phyloP scores from a whole-genome alignment of 2,797 vertebrate species.

The Urophycis tenuis region DNA sequence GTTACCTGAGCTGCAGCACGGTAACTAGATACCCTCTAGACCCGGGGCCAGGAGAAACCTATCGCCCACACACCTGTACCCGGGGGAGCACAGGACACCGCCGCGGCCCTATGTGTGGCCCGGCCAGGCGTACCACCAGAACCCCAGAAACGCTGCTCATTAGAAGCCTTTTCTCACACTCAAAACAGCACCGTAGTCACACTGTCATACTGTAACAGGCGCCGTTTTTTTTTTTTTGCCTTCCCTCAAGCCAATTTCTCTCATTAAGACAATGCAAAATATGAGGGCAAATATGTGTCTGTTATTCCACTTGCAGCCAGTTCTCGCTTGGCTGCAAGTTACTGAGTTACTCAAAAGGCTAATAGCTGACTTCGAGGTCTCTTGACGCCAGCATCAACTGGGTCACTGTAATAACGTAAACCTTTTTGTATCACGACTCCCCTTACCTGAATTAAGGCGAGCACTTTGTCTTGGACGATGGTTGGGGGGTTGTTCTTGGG shows the following conservation, averaged over 20 bases:
- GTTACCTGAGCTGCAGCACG: conserved; percentile 57
- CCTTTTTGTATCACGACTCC: neutral
- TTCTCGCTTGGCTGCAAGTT: neutral
- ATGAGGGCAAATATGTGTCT: neutral
- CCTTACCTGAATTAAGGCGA: conserved; percentile 91
- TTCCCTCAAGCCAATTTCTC: neutral
- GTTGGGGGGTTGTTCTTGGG: conserved; percentile 96
- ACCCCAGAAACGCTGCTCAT: neutral
- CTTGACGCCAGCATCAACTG: neutral
- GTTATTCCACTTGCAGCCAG: neutral
- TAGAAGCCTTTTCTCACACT: neutral
- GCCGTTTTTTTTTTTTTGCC: too few species aligned
- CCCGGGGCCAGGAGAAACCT: conserved; percentile 21
- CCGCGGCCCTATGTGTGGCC: neutral
- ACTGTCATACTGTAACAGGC: neutral
- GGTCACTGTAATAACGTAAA: neutral
- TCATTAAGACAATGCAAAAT: neutral
- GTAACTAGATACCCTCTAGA: conserved; percentile 56
- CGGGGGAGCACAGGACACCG: conserved; percentile 27
- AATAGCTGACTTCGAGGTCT: neutral
- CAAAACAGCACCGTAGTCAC: neutral
- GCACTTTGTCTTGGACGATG: conserved; percentile 97
- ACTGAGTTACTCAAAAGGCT: neutral
- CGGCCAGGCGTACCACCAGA: too few species aligned
- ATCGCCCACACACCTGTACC: conserved; percentile 38